A percentile compares a stretch with the other conserved stretches of the same genome.
Conservation (phyloP, 1,140 invertebrate genomes). For the Brachionus calyciflorus region DNA sequence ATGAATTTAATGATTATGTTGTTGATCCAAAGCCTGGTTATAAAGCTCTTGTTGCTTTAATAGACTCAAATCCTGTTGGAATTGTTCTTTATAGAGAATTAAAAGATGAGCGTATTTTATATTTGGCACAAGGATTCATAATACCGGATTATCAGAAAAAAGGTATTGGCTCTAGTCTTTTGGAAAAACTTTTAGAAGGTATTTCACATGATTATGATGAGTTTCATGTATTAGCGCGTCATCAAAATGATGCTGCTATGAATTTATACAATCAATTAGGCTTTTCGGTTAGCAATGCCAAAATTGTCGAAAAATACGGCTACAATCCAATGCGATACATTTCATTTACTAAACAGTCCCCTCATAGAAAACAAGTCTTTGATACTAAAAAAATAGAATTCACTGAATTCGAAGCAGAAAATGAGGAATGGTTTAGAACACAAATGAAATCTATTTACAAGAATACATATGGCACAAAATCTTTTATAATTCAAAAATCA, state of each 20-base stretch:
- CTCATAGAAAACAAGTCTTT: background rate
- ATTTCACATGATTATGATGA: background rate
- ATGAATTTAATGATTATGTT: background rate
- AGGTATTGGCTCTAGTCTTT: background rate
- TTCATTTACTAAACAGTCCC: background rate
- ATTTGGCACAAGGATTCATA: conserved; percentile 1
- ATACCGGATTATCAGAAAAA: background rate
- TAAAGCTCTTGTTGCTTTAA: background rate
- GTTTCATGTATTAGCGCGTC: background rate
- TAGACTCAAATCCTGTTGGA: background rate
- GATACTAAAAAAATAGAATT: background rate
- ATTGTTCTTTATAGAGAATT: background rate
- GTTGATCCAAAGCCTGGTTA: background rate
- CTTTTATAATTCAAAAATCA: background rate
- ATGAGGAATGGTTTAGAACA: background rate
- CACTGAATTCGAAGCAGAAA: background rate
- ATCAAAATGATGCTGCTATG: conserved; percentile 8
- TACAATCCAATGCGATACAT: conserved; percentile 6
- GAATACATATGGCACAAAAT: background rate
- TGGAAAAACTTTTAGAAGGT: background rate
- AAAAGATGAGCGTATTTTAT: background rate
- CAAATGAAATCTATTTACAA: background rate
- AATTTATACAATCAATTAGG: background rate
- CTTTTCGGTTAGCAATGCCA: background rate
- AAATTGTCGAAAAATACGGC: background rate